These are phyloP conservation scores for Harpalus rufipes DNA, from an alignment of 2,888 invertebrate species.

Conservation along the genomic window DNA sequence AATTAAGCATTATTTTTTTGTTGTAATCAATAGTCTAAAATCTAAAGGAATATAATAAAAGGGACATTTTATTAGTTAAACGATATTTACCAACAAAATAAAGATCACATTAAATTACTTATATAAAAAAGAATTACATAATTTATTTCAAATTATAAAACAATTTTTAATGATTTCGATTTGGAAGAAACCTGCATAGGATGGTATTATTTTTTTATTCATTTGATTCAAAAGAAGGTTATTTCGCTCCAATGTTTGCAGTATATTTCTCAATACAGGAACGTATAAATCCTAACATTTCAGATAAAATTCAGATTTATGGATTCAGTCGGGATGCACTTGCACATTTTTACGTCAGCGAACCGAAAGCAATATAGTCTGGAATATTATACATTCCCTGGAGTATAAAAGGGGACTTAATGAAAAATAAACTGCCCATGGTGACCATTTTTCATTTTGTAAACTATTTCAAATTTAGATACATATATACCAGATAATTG, in stretches of 20 bases:
- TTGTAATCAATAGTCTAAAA: too few species aligned
- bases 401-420: not conserved
- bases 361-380: not conserved
- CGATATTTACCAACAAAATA: too few species aligned
- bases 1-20: too few species aligned
- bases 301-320: constrained; percentile 49
- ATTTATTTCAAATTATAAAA: too few species aligned
- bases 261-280: constrained; percentile 26
- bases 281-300: constrained; percentile 34
- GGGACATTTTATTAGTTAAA: too few species aligned
- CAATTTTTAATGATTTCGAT: not conserved
- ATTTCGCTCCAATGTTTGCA: constrained; percentile 4
- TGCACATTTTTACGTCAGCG: constrained; percentile 20
- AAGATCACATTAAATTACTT: too few species aligned
- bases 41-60: too few species aligned
- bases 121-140: too few species aligned
- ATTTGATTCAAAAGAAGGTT: constrained; percentile 6
- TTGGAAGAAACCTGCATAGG: too few species aligned
- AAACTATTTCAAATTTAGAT: not conserved
- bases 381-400: not conserved
- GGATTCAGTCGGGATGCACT: not conserved
- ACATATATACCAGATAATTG: not conserved
- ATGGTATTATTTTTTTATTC: not conserved
- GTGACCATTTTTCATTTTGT: not conserved
- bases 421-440: constrained; percentile 15